Percentiles rank a stretch among this genome's conserved stretches.
Evolutionary conservation across 2,797 vertebrate genomes (phyloP).

Genomic region (Acanthurus lineatus): DNA sequence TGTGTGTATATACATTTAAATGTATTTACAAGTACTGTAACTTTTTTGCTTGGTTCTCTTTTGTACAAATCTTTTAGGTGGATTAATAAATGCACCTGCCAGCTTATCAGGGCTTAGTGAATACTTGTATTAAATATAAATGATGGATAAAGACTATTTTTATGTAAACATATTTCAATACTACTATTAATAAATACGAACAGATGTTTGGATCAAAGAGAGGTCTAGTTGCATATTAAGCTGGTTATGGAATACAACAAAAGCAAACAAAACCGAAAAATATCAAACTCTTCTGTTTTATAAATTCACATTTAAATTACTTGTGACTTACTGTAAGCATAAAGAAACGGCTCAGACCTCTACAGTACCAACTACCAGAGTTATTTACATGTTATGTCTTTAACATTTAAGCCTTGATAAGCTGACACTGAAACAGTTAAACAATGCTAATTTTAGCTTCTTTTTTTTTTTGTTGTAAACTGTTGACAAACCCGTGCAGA

Average conservation of each 20-base stretch:
- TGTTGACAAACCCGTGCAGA: constrained; percentile 71
- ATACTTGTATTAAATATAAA: constrained; percentile 69
- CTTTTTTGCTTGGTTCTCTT: constrained; percentile 78
- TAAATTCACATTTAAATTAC: constrained; percentile 69
- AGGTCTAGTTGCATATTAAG: constrained; percentile 81
- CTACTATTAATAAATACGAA: constrained; percentile 64
- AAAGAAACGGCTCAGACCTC: constrained; percentile 71
- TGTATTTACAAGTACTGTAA: constrained; percentile 77
- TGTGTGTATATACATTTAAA: constrained; percentile 78
- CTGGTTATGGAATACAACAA: constrained; percentile 72
- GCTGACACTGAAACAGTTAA: constrained; percentile 68
- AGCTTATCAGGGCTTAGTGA: constrained; percentile 78
- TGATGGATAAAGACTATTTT: constrained; percentile 60
- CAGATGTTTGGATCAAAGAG: constrained; percentile 58
- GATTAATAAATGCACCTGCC: constrained; percentile 73
- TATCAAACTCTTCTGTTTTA: constrained; percentile 48
- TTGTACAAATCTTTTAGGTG: constrained; percentile 80
- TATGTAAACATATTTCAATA: constrained; percentile 71
- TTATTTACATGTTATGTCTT: constrained; percentile 65
- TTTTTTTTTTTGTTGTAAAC: constrained; percentile 68
- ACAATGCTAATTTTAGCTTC: constrained; percentile 45
- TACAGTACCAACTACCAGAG: constrained; percentile 60
- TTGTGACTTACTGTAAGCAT: constrained; percentile 52
- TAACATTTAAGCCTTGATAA: constrained; percentile 77
- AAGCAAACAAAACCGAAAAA: constrained; percentile 59